Conservation (phyloP, 2,113 vertebrate species). For the Potamarius usumacintae region DNA sequence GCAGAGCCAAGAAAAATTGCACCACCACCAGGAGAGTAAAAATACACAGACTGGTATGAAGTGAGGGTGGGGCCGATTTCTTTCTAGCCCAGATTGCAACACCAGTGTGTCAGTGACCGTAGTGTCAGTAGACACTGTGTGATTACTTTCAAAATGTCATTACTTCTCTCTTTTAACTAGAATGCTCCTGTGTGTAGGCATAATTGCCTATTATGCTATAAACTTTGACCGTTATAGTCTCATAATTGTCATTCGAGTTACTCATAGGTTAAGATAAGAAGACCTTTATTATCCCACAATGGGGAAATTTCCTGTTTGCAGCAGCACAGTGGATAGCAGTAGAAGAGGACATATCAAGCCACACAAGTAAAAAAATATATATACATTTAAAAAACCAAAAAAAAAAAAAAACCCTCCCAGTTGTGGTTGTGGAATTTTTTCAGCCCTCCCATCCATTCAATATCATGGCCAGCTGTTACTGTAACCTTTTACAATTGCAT, state of each 20-base stretch:
- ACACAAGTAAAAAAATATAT: too few species aligned
- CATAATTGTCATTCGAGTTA: not conserved
- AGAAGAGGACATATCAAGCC: too few species aligned
- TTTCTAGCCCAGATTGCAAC: not conserved
- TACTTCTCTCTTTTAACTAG: not conserved
- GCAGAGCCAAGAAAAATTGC: not conserved
- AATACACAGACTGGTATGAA: not conserved
- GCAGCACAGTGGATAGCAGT: too few species aligned
- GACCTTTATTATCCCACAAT: too few species aligned
- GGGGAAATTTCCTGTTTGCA: too few species aligned
- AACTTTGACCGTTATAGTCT: not conserved
- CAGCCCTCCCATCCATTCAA: not conserved
- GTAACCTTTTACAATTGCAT: not conserved
- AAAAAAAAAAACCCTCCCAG: too few species aligned
- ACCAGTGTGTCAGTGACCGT: not conserved
- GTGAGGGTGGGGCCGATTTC: not conserved
- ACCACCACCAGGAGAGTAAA: not conserved
- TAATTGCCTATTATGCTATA: not conserved
- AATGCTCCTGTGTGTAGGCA: not conserved
- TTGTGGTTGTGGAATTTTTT: not conserved
- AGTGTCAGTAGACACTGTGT: not conserved
- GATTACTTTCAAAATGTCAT: not conserved
- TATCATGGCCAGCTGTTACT: not conserved
- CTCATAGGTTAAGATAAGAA: not conserved
- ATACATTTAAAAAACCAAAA: too few species aligned